A percentile compares a stretch with the other conserved stretches of the same genome.
These are phyloP conservation scores for Heptranchias perlo DNA, from an alignment of 2,113 vertebrate species.

Conservation along the genomic window DNA sequence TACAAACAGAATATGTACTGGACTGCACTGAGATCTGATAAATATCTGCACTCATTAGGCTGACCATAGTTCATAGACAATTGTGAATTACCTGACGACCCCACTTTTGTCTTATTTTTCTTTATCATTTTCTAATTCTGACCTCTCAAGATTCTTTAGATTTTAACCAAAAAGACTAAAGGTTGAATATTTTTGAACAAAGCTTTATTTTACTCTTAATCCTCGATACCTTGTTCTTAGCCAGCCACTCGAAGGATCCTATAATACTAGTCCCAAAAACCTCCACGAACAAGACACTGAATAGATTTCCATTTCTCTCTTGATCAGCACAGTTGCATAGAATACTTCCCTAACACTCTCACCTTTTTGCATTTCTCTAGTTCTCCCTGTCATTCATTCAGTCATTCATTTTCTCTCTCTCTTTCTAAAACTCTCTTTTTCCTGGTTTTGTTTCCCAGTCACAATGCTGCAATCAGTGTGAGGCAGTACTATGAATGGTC, in stretches of 20 bases:
- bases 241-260: not conserved
- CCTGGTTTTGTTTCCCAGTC: slow-evolving; percentile 32
- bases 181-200: not conserved
- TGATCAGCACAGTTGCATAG: slow-evolving; percentile 29
- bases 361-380: slow-evolving; percentile 35
- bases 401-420: slow-evolving; percentile 24
- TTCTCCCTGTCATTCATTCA: slow-evolving; percentile 25
- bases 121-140: not conserved
- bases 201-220: not conserved
- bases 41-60: not conserved
- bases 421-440: slow-evolving; percentile 32
- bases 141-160: not conserved
- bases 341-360: not conserved
- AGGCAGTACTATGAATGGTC: slow-evolving; percentile 33
- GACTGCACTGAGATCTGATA: not conserved
- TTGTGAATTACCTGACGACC: no score
- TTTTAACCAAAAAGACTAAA: not conserved
- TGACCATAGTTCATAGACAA: not conserved
- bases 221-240: not conserved
- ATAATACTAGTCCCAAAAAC: not conserved
- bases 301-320: slow-evolving; percentile 23
- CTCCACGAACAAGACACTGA: not conserved
- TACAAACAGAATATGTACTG: not conserved
- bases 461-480: slow-evolving; percentile 38
- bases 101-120: not conserved